Evolutionary conservation across 1,140 invertebrate genomes (phyloP), one percentile per base, ranked within the genome.

Genomic region (Holotrichia oblita): DNA sequence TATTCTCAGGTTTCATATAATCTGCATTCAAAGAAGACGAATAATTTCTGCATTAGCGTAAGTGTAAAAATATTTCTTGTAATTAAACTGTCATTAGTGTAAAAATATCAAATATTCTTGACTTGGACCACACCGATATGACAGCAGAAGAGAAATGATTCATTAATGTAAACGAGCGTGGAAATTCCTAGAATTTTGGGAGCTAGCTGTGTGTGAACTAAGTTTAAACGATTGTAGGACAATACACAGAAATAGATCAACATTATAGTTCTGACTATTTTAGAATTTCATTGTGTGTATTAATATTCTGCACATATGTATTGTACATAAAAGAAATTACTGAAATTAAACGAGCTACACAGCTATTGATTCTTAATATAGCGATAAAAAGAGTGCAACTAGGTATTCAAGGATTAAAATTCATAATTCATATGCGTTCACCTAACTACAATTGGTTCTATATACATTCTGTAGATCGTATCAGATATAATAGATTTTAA

Each of bases 171-270:
- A 14, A 17, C 17, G 14, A 14, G 48, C 48, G 48, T 55, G 48
- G 14, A 55, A 55, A 55, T 55, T 55, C n/a, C 17, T 55, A 14
- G 48, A 55, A 55, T 55, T 55, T 55, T 17, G n/a, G 48, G 14
- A 55, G 48, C 14, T 55, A 55, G 48, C 17, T 55, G 6, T 17
- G n/a, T 55, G 14, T 55, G 9, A n/a, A 55, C 14, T 14, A n/a
- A 17, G 14, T 34, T 34, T 34, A 55, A 17, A 17, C 48, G 48
- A 17, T 14, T 55, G 48, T 55, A 55, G 14, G 48, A 55, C 48
- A 55, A 55, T 55, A 55, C n/a, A 55, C 48, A 14, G 17, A 55
- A 55, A 55, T 55, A 55, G 48, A 55, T 55, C 48, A n/a, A 48
- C 44, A n/a, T 55, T 17, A 55, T 55, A 17, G 12, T 55, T 55